These are phyloP conservation scores for Chlamydotis undulata DNA, from an alignment of 2,113 vertebrate genomes.

Conservation along the genomic window DNA sequence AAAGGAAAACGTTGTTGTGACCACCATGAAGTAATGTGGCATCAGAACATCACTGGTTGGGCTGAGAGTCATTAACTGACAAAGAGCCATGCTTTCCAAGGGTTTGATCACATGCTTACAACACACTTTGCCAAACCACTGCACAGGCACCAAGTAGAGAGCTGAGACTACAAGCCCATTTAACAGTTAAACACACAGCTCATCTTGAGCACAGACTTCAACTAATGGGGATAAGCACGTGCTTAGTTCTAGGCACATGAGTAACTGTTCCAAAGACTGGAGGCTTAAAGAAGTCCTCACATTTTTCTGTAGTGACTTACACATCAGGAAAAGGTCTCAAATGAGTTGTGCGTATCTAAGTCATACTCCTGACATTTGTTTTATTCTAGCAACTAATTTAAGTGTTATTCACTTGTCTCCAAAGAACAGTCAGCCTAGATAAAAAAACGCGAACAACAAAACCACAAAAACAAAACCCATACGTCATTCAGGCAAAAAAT, in stretches of 20 bases:
- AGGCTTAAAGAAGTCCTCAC: not conserved
- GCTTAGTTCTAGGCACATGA: not conserved
- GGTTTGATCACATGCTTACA: not conserved
- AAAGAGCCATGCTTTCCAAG: not conserved
- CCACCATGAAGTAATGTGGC: not conserved
- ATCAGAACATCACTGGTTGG: not conserved
- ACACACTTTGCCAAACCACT: not conserved
- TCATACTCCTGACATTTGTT: not conserved
- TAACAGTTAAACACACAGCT: slow-evolving; percentile 11
- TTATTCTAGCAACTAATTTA: not conserved
- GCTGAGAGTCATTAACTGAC: not conserved
- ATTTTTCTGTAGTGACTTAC: not conserved
- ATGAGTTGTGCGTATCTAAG: not conserved
- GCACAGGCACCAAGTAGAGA: not conserved
- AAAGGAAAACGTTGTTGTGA: not conserved
- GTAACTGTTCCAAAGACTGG: not conserved
- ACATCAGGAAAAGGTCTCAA: not conserved
- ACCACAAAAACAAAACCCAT: not conserved
- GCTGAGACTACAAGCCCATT: not conserved
- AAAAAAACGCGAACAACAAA: not conserved
- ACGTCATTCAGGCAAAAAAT: not conserved
- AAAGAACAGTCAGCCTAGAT: not conserved
- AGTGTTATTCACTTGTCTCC: not conserved
- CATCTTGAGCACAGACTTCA: not conserved
- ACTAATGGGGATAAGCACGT: not conserved